phyloP scores from a whole-genome alignment of 2,888 invertebrate genomes.

The Craniophora ligustri region DNA sequence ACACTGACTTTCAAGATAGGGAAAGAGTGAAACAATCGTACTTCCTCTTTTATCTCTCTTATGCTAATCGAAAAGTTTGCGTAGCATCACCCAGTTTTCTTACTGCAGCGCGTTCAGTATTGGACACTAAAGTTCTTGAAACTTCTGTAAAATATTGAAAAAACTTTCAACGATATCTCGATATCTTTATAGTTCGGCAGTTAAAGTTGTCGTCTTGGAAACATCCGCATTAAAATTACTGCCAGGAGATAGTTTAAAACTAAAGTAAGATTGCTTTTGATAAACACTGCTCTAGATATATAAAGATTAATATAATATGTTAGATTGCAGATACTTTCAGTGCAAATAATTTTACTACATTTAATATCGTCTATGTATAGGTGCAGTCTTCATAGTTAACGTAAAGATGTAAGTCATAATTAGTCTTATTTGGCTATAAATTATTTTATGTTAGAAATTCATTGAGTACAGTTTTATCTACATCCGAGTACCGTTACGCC shows the following conservation, averaged over 20 bases:
- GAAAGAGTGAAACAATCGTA: conserved; percentile 49
- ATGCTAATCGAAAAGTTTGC: conserved; percentile 67
- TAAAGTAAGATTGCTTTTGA: conserved; percentile 3
- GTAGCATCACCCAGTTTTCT: conserved; percentile 49
- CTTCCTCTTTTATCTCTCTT: conserved; percentile 65
- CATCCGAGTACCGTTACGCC: no score
- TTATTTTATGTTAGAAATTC: no score
- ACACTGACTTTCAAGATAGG: conserved; percentile 20
- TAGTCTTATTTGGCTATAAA: no score
- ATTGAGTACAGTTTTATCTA: no score
- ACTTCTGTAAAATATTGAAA: conserved; percentile 54
- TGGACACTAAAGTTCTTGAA: conserved; percentile 38
- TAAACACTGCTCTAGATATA: background rate
- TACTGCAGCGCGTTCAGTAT: conserved; percentile 47
- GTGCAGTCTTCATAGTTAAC: no score
- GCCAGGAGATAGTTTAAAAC: background rate
- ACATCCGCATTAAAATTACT: conserved; percentile 30
- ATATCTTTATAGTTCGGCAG: conserved; percentile 45
- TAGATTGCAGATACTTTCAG: no score
- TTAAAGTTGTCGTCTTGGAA: conserved; percentile 40
- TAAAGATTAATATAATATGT: no score
- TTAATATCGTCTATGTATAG: no score
- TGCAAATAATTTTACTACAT: no score
- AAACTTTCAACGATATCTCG: conserved; percentile 42
- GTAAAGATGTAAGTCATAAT: no score